Evolutionary conservation across 2,888 invertebrate species (phyloP), one percentile per base, ranked within the genome.

Genomic region (Pherbina coryleti): DNA sequence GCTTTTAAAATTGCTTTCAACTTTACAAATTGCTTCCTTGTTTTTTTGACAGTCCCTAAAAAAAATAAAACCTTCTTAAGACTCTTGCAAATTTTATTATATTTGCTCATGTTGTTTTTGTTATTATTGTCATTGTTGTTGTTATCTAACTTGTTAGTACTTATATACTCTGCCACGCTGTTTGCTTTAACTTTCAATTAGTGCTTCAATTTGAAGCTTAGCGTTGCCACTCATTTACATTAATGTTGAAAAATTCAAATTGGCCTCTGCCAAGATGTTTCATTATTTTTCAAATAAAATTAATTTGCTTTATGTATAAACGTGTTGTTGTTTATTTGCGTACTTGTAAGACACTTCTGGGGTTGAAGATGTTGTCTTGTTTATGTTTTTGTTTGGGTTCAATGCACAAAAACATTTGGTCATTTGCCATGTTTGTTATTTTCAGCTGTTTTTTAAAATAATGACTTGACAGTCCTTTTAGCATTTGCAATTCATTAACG

Each of bases 211-310:
- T 86, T 78, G 66, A 60, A 37, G 64, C 34, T 75, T 22, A 64
- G 57, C 53, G 75, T 69, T 76, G 75, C 55, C 76, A 31, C n/a
- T 62, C 25, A 34, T 34, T 77, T 75, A 83, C 84, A 85, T 86
- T 85, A 85, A 86, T 85, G 85, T 81, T 83, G 85, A 85, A 85
- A 84, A 86, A 83, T 85, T 81, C 11, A 82, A 82, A 81, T 79
- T 64, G 66, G 28, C 5, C 51, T 53, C 37, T 71, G 1, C 64
- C 22, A 53, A 19, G 14, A 22, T 66, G 11, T 53, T 9, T 53
- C n/a, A 14, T 75, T 34, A 11, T 25, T 44, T 53, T 37, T 51
- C 34, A 53, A 70, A 66, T 37, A 31, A 37, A 37, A 22, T 22
- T 51, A 51, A 51, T 44, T 44, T 44, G 1, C 8, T 37, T 37